Evolutionary conservation across 2,797 vertebrate species (phyloP), one percentile per base, ranked within the genome.

Genomic region (Sebastes nivosus): DNA sequence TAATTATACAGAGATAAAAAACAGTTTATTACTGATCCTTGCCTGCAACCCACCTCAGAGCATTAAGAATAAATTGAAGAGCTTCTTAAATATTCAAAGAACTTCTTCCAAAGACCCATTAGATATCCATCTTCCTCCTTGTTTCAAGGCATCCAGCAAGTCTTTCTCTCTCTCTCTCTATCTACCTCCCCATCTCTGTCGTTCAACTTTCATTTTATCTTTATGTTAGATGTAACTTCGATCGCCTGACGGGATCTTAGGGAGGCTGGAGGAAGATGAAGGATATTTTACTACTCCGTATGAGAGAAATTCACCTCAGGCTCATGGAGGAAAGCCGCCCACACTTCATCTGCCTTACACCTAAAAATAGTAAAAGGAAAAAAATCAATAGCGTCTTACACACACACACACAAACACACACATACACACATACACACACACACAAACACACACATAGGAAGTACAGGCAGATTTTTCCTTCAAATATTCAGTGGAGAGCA

Each of bases 271-370:
- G 54, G 46, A 67, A 70, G 75, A 77, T 72, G 63, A 82, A 85
- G 60, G 54, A 24, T 67, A 38, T 80, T 85, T 79, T 82, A 81
- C 68, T 60, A 42, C 69, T 75, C 14, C 0, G 29, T 75, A 54
- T 55, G 63, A 70, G 24, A 81, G 42, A 81, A 58, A 59, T 57
- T 75, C 74, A 88, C 83, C 83, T 84, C 81, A 77, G 80, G 77
- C 86, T 82, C 60, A 20, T 59, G 24, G 67, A 72, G 25, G 65
- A 79, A 75, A 76, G 66, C 58, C 34, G 27, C 81, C 86, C 80
- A 84, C 80, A 64, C 75, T 38, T 77, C 61, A 88, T 88, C 72
- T 89, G 80, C 67, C 46, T 65, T 63, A 22, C 25, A 67, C 67
- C 83, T 88, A 64, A 60, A 74, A 86, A 82, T 76, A 88, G 69